Evolutionary conservation across 2,888 invertebrate species (phyloP), one percentile per base, ranked within the genome.

Genomic region (Nesidiocoris tenuis): DNA sequence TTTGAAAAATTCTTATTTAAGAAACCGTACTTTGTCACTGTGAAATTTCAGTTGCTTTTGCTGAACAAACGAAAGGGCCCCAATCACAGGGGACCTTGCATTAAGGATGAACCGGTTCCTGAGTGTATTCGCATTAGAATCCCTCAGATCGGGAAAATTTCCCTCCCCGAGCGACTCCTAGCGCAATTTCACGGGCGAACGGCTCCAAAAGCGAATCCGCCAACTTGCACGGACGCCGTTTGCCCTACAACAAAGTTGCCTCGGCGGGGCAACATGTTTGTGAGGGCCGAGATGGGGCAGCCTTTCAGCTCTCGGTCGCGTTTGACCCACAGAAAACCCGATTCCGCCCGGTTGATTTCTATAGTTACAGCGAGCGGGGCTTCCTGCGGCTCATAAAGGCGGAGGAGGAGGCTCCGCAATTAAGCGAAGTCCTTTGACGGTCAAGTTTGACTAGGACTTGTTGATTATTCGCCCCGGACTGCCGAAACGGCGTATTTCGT

Each of bases 301-400:
- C 39, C 39, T 39, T 39, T 39, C 39, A 7, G 39, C 12, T 39
- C 39, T 39, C 39, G 39, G 5, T 39, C 39, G 39, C 39, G 39
- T 39, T 39, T 39, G 39, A 39, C 39, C 39, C 39, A 39, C 65
- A 17, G 65, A 19, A 19, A 65, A 39, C 25, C 39, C n/a, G 65
- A 25, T 65, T 65, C 65, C 65, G 65, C 65, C 25, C 65, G 17
- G 65, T 19, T 19, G 65, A 65, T 65, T 65, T 65, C 65, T 65
- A 65, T 65, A 65, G 25, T 65, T 65, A 23, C 25, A 12, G 1
- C 65, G 25, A 19, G 25, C 65, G 65, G 65, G 12, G 25, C 19
- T 18, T 39, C 19, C 65, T 39, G 12, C 39, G 3, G 39, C 39
- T 7, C 39, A 39, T 7, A 39, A 39, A 39, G 39, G 5, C 12